Evolutionary conservation across 2,888 invertebrate genomes (phyloP).

Genomic region (Cynaeus angustus): DNA sequence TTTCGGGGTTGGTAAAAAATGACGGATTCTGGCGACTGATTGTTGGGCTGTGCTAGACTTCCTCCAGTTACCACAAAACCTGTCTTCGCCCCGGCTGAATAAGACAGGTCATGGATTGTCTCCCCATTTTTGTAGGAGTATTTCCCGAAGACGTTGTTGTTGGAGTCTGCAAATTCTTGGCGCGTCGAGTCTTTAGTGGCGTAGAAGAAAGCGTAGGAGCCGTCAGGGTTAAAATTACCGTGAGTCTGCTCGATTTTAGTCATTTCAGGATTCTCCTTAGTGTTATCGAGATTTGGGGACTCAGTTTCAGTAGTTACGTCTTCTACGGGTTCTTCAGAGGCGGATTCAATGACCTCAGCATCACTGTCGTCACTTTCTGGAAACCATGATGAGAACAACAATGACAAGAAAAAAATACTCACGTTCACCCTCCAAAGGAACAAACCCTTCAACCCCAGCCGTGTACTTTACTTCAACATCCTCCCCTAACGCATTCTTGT

Average conservation of each 20-base stretch:
- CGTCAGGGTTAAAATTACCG: conserved; percentile 1
- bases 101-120: conserved; percentile 57
- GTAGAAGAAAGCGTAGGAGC: conserved; percentile 45
- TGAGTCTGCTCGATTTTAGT: background rate
- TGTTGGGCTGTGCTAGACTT: conserved; percentile 61
- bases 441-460: conserved; percentile 64
- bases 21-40: conserved; percentile 2
- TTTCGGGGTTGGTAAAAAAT: conserved; percentile 18
- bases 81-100: conserved; percentile 57
- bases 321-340: no score
- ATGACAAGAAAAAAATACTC: no score
- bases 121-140: conserved; percentile 57
- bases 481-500: conserved; percentile 60
- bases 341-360: no score
- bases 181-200: conserved; percentile 57
- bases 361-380: no score
- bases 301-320: background rate
- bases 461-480: conserved; percentile 64
- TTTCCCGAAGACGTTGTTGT: conserved; percentile 61
- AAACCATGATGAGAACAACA: no score
- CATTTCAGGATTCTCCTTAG: no score
- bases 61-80: conserved; percentile 67
- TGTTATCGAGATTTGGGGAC: no score
- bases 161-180: conserved; percentile 57
- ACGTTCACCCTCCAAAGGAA: conserved; percentile 55